These are phyloP conservation scores for Melieria omissa DNA, from an alignment of 2,888 invertebrate genomes.

Conservation along the genomic window DNA sequence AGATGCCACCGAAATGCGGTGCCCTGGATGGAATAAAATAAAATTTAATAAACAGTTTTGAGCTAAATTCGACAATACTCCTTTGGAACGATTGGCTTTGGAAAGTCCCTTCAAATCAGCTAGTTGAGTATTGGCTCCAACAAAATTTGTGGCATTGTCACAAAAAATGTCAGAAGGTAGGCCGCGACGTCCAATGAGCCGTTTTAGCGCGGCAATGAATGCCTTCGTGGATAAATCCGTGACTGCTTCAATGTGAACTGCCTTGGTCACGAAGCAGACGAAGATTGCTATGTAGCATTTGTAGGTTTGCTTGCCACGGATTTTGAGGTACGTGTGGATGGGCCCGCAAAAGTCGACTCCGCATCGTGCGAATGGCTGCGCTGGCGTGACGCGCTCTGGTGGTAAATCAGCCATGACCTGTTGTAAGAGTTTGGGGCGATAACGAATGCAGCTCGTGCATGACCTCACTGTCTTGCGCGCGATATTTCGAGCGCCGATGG, in stretches of 20 bases:
- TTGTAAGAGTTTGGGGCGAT: slow-evolving; percentile 34
- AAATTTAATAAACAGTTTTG: not conserved
- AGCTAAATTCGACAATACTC: not conserved
- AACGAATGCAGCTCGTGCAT: slow-evolving; percentile 25
- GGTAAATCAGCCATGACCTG: slow-evolving; percentile 34
- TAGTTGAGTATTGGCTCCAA: slow-evolving; percentile 15
- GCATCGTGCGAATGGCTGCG: slow-evolving; percentile 32
- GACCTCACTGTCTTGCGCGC: slow-evolving; percentile 21
- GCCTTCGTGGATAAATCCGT: slow-evolving; percentile 31
- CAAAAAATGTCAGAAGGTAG: slow-evolving; percentile 31
- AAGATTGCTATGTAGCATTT: slow-evolving; percentile 34
- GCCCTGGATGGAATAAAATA: slow-evolving; percentile 6
- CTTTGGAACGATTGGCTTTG: not conserved
- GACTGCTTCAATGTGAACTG: slow-evolving; percentile 26
- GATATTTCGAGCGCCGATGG: slow-evolving; percentile 33
- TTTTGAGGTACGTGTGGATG: slow-evolving; percentile 5
- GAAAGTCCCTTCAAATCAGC: not conserved
- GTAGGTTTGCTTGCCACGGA: slow-evolving; percentile 35
- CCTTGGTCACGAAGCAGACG: slow-evolving; percentile 33
- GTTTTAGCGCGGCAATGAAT: slow-evolving; percentile 35
- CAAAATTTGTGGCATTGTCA: slow-evolving; percentile 35
- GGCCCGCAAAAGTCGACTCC: slow-evolving; percentile 31
- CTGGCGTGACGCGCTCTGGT: slow-evolving; percentile 27
- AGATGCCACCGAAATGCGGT: slow-evolving; percentile 17
- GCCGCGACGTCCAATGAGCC: slow-evolving; percentile 31